Base-by-base conservation (phyloP, 2,888 invertebrate genomes). In the Thymelicus acteon region DNA sequence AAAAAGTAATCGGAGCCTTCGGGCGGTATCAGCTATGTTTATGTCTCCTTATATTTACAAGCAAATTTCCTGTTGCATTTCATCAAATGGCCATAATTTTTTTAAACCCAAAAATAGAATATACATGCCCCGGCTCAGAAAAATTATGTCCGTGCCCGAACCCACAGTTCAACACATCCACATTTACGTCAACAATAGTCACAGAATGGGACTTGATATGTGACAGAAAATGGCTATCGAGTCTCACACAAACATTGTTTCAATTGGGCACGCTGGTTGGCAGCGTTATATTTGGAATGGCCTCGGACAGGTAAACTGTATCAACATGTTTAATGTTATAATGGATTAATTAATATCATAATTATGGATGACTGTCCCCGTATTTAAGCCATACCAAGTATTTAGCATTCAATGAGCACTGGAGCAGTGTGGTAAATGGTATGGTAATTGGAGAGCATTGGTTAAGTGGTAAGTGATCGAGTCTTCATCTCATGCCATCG, bases 121-220 rank as follows among this genome's bases (percentile, higher is more conserved):
- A 84, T 73, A 81, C 78, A 24, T 93, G 88, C 76, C 75, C 77
- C 12, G 79, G 78, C 19, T 78, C 80, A 37, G 79, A 77, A 47
- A 79, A 79, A 2, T 81, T 85, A 7, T 96, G 96, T 77, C 94
- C 95, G 0, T 96, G 96, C 79, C 78, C 87, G 0, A 82, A 92
- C 57, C 94, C 95, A 72, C 84, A 92, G 7, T 97, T 95, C 79
- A 95, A 97, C 80, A 95, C 93, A 65, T 95, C 94, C 60, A 82
- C 95, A 72, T 97, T 97, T 82, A 88, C 95, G 2, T 95, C 95
- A 76, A 97, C 97, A 0, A 96, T 97, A 19, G 94, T 95, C 72
- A 96, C 95, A 69, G 95, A 97, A 94, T 97, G 97, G 96, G 93
- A 96, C 83, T 91, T 97, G 73, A 96, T 97, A 37, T 97, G 97